Conservation (phyloP, 2,113 vertebrate species). For the Mastomys natalensis region DNA sequence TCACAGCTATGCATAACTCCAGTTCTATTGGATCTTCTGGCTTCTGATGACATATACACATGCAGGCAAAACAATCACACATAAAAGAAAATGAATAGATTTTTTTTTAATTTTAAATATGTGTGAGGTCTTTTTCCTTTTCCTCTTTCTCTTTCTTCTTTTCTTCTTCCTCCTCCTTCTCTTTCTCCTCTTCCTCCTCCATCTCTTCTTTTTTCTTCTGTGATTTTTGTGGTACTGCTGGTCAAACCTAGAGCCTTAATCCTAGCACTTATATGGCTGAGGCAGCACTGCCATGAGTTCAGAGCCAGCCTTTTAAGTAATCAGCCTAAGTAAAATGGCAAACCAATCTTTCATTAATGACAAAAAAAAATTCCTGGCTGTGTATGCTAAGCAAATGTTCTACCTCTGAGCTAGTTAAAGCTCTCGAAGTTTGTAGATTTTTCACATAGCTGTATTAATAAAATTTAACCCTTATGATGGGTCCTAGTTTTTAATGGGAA, state of each 20-base stretch:
- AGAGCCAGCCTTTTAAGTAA: neutral
- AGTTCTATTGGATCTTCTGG: neutral
- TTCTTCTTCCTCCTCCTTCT: no score
- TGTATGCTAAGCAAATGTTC: neutral
- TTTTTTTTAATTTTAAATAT: neutral
- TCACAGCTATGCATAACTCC: neutral
- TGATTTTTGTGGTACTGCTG: neutral
- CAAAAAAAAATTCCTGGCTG: neutral
- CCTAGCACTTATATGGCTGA: neutral
- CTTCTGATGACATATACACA: neutral
- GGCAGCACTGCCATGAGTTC: neutral
- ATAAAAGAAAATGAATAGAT: neutral
- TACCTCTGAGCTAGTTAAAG: neutral
- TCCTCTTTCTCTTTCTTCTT: no score
- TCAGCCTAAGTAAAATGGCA: neutral
- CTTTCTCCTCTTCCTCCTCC: no score
- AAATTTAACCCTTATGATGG: neutral
- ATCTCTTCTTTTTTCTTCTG: neutral
- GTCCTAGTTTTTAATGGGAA: slow-evolving; percentile 41
- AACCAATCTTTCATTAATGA: neutral
- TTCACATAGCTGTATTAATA: slow-evolving; percentile 3
- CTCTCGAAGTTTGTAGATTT: neutral
- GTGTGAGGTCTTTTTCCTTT: neutral
- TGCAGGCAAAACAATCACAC: neutral
- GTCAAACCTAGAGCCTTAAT: neutral